Base-by-base conservation (phyloP, 1,140 invertebrate genomes). In the Anadara kagoshimensis region DNA sequence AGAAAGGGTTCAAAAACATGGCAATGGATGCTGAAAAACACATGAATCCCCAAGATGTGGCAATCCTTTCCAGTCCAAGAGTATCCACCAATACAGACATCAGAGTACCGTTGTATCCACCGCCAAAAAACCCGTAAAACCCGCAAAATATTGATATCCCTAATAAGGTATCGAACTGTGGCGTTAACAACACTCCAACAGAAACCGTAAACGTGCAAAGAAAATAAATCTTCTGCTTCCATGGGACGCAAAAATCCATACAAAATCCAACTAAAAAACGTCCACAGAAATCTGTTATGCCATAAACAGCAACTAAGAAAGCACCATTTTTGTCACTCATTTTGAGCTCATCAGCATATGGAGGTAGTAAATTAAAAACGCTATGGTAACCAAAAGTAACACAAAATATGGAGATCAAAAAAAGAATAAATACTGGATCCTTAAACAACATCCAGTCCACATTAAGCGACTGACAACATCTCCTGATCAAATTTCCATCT, bases 211-310 rank as follows among this genome's bases (percentile, higher is more conserved):
- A 44, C 20, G 41, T 41, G n/a, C 49, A 53, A 1, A 54, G 12
- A 26, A 54, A 51, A 26, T 64, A 75, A 7, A 70, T 61, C 12
- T 47, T 36, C 54, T 63, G 58, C 1, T 51, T 22, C 7, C 26
- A 14, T 20, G 24, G 11, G 10, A 65, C 43, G 29, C 53, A 65
- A 8, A 78, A 69, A 49, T 84, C 79, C 11, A 76, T 75, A 22
- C 80, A 73, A 73, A 78, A 81, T 36, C 83, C 83, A 59, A 81
- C 74, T 26, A 83, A 79, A 2, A 84, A 22, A 24, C 83, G 56
- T 16, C 83, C 83, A 47, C 73, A 20, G 0, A 84, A 65, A 67
- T 84, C 83, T 0, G 77, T 36, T 10, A 81, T 54, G 18, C 81
- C 79, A 10, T 80, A 76, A 10, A 83, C 67, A 12, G 81, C 74